Conservation (phyloP, 2,113 vertebrate genomes). For the Brachionichthys hirsutus region DNA sequence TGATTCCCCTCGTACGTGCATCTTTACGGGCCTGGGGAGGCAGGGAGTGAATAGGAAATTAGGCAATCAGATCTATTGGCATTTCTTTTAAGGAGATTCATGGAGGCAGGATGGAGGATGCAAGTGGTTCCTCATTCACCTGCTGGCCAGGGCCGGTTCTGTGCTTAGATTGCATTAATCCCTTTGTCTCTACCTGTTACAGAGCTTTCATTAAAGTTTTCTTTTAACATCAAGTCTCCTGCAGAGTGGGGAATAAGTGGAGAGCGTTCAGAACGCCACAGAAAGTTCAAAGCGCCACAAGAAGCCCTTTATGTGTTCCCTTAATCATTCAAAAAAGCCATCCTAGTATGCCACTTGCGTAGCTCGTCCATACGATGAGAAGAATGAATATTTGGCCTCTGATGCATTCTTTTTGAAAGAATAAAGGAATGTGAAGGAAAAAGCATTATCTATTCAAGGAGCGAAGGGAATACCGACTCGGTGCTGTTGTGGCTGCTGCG, state of each 20-base stretch:
- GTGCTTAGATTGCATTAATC: constrained; percentile 75
- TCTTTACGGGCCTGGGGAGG: constrained; percentile 81
- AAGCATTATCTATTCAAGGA: constrained; percentile 83
- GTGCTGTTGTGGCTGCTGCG: constrained; percentile 78
- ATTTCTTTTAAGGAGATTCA: constrained; percentile 96
- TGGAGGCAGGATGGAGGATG: constrained; percentile 82
- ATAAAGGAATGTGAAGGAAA: constrained; percentile 80
- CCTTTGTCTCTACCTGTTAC: constrained; percentile 79
- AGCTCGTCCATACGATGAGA: constrained; percentile 73
- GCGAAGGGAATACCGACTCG: constrained; percentile 77
- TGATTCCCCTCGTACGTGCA: constrained; percentile 89
- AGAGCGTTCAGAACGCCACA: constrained; percentile 69
- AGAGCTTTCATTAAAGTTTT: constrained; percentile 77
- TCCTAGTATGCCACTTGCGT: constrained; percentile 77
- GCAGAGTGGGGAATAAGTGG: constrained; percentile 78
- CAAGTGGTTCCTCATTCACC: constrained; percentile 63
- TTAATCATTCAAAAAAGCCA: constrained; percentile 81
- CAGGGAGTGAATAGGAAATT: constrained; percentile 84
- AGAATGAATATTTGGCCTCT: constrained; percentile 84
- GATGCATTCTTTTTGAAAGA: constrained; percentile 82
- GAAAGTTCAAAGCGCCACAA: constrained; percentile 77
- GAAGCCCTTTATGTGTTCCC: constrained; percentile 81
- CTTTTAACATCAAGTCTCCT: constrained; percentile 78
- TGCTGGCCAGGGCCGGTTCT: constrained; percentile 48
- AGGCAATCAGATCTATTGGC: constrained; percentile 97